Conservation (phyloP, 2,888 invertebrate species). For the Drosophila mimetica region DNA sequence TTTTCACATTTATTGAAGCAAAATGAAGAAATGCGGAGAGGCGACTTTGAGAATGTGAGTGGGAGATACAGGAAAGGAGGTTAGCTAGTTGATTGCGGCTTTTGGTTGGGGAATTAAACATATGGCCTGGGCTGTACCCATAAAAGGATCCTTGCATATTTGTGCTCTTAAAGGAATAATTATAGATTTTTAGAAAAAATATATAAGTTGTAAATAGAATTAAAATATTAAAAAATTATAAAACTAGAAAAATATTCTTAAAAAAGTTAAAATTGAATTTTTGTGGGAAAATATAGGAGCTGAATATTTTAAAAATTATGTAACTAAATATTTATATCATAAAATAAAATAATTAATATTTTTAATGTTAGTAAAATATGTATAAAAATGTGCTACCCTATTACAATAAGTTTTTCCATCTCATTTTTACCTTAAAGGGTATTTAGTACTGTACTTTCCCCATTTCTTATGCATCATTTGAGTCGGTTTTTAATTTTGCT, state of each 20-base stretch:
- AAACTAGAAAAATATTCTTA: no score
- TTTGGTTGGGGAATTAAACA: background rate
- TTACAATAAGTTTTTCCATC: no score
- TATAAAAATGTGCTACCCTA: no score
- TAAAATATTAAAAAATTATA: no score
- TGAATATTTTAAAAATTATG: no score
- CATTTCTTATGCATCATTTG: constrained; percentile 70
- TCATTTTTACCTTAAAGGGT: background rate
- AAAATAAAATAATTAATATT: no score
- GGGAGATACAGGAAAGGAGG: constrained; percentile 4
- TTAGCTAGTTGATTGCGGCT: background rate
- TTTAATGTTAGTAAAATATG: no score
- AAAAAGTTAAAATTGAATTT: no score
- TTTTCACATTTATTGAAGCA: constrained; percentile 79
- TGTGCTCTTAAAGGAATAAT: background rate
- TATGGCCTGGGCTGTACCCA: background rate
- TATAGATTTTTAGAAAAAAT: no score
- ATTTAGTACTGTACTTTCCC: background rate
- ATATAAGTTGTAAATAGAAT: no score
- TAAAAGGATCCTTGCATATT: background rate
- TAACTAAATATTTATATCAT: no score
- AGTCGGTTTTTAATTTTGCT: constrained; percentile 75
- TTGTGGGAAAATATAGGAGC: no score
- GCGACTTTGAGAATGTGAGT: constrained; percentile 3
- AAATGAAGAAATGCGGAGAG: constrained; percentile 55